Evolutionary conservation across 2,113 vertebrate species (phyloP).

Genomic region (Columbina picui): DNA sequence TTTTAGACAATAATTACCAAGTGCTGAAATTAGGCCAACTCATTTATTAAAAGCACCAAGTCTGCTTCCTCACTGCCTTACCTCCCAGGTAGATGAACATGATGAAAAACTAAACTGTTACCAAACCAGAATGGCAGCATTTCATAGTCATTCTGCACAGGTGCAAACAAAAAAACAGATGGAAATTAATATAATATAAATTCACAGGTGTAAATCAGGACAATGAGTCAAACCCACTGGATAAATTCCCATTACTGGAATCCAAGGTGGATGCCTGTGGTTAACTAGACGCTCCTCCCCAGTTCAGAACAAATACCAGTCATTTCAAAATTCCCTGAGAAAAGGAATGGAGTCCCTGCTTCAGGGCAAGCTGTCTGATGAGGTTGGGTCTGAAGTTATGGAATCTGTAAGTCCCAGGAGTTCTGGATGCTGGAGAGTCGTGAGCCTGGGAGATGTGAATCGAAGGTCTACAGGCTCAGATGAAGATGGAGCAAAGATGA

Average conservation of each 20-base stretch:
- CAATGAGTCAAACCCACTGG: slow-evolving; percentile 4
- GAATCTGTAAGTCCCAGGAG: neutral
- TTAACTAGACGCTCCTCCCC: neutral
- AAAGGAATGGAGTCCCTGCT: neutral
- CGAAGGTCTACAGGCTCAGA: neutral
- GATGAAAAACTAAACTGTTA: neutral
- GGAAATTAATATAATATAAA: slow-evolving; percentile 39
- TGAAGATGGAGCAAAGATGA: neutral
- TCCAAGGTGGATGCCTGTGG: slow-evolving; percentile 43
- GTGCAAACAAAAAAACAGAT: slow-evolving; percentile 38
- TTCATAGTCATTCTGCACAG: slow-evolving; percentile 5
- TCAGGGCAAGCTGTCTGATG: neutral
- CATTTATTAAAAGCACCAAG: neutral
- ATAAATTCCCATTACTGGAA: slow-evolving; percentile 17
- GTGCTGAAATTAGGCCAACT: neutral
- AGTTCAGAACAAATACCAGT: neutral
- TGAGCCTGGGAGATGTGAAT: neutral
- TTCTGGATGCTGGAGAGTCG: neutral
- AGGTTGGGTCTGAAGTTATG: neutral
- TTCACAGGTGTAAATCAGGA: slow-evolving; percentile 20
- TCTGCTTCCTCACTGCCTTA: neutral
- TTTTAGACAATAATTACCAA: slow-evolving; percentile 16
- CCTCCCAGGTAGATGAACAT: neutral
- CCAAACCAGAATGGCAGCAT: slow-evolving; percentile 51
- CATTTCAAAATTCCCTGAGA: slow-evolving; percentile 21